Conservation (phyloP, 2,113 vertebrate species). For the Bolborhynchus lineola region DNA sequence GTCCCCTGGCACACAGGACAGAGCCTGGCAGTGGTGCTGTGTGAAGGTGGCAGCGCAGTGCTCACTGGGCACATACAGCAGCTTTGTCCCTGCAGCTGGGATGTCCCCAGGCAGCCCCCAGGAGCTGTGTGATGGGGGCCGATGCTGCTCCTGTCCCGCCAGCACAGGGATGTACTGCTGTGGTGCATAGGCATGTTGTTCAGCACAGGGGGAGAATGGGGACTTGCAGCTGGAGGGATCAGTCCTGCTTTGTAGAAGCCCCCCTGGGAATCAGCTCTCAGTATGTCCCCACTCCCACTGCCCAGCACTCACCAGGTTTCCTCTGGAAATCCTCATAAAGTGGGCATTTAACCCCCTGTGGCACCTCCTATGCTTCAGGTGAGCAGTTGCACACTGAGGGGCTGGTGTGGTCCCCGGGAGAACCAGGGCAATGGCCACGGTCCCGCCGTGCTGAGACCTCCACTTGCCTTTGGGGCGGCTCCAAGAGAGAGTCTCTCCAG, state of each 20-base stretch:
- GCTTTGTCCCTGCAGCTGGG: background rate
- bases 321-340: background rate
- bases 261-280: background rate
- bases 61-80: background rate
- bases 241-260: background rate
- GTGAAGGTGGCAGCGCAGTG: background rate
- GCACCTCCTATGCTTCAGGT: background rate
- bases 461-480: accelerated
- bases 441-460: background rate
- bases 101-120: background rate
- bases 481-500: background rate
- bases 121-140: background rate
- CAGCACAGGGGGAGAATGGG: background rate
- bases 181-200: background rate
- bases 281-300: background rate
- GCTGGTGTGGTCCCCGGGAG: background rate
- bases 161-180: background rate
- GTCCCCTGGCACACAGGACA: background rate
- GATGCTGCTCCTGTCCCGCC: background rate
- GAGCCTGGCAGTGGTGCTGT: background rate
- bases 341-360: background rate
- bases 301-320: background rate
- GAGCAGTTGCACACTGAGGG: background rate
- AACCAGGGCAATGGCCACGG: accelerated
- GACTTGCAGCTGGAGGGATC: background rate